These are phyloP conservation scores for Cryptotermes secundus DNA, from an alignment of 1,140 invertebrate genomes.

Conservation along the genomic window DNA sequence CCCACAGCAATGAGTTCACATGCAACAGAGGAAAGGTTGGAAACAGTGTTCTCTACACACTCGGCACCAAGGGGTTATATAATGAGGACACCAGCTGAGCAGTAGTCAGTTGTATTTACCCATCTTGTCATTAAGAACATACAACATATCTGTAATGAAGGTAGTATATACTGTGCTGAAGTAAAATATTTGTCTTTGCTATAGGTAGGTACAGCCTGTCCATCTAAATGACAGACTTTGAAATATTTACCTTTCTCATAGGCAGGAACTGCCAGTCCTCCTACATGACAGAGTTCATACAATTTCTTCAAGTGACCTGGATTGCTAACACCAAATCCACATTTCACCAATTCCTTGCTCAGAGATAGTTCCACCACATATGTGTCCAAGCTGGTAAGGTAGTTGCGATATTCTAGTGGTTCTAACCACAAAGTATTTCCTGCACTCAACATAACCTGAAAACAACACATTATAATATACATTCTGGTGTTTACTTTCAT, in stretches of 20 bases:
- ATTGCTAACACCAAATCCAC: conserved; percentile 9
- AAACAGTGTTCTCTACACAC: too few species aligned
- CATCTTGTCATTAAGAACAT: too few species aligned
- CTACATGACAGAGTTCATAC: conserved; percentile 22
- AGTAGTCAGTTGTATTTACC: too few species aligned
- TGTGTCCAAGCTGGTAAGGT: background rate
- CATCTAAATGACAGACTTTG: conserved; percentile 4
- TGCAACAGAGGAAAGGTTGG: too few species aligned
- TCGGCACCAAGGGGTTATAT: too few species aligned
- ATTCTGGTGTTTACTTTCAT: too few species aligned
- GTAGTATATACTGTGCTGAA: too few species aligned
- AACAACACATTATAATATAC: background rate
- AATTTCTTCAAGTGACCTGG: conserved; percentile 23
- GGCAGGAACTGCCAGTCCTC: background rate
- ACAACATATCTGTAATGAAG: too few species aligned
- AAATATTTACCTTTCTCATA: conserved; percentile 5
- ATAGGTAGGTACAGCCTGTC: background rate
- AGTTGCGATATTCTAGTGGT: background rate
- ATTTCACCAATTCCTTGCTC: background rate
- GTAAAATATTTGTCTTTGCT: background rate
- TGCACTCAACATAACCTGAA: background rate
- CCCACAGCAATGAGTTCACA: too few species aligned
- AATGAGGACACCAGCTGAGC: too few species aligned
- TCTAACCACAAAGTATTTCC: conserved; percentile 17
- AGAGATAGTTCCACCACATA: conserved; percentile 1